phyloP scores from a whole-genome alignment of 2,113 vertebrate species.

The Columba livia region DNA sequence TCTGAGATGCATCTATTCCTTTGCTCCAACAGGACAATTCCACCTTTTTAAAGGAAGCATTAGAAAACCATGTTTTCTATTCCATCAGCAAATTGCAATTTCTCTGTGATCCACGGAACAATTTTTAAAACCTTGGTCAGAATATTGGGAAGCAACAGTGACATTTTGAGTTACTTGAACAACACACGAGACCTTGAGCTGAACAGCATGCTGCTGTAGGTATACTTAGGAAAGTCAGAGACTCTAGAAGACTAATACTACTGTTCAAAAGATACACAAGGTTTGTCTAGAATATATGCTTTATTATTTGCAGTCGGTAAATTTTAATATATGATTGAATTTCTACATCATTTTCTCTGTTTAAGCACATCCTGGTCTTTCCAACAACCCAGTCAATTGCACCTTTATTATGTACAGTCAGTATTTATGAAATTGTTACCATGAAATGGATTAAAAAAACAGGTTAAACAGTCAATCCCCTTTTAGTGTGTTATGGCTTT shows the following conservation, averaged over 20 bases:
- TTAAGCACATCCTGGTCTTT: constrained; percentile 10
- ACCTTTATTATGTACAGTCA: constrained; percentile 58
- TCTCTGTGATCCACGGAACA: too few relatives aligned
- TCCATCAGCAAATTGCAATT: too few relatives aligned
- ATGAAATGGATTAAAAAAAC: constrained; percentile 56
- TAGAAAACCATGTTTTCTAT: too few relatives aligned
- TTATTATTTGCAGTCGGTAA: constrained; percentile 61
- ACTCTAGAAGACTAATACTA: background rate
- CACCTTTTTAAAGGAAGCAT: too few relatives aligned
- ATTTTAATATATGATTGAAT: constrained; percentile 62
- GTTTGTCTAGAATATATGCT: constrained; percentile 52
- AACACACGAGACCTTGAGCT: background rate
- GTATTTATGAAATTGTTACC: constrained; percentile 47
- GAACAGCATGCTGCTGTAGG: background rate
- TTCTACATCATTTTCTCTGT: constrained; percentile 46
- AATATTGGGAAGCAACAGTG: too few relatives aligned
- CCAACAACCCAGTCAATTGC: constrained; percentile 17
- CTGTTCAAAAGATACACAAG: background rate
- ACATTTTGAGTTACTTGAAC: background rate
- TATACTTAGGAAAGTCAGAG: background rate
- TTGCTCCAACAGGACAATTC: too few relatives aligned
- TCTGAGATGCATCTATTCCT: too few relatives aligned
- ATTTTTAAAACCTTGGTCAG: too few relatives aligned
- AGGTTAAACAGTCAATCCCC: constrained; percentile 57
- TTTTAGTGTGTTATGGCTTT: constrained; percentile 73